A percentile compares a stretch with the other conserved stretches of the same genome.
Evolutionary conservation across 2,113 vertebrate genomes (phyloP).

Genomic region (Megaptera novaeangliae): DNA sequence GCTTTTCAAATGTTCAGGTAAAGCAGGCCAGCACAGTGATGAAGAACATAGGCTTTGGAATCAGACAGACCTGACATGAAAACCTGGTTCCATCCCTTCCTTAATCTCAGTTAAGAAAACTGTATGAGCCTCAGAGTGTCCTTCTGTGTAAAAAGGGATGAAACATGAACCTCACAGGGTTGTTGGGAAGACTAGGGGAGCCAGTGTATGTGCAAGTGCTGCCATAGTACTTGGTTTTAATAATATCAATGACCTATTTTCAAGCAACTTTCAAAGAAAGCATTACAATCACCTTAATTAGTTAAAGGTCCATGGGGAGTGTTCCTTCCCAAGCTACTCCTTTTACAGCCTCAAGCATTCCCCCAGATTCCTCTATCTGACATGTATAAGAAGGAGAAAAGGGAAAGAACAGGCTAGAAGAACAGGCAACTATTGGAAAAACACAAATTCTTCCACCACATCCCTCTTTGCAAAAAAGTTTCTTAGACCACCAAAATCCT

Average conservation of each 20-base stretch:
- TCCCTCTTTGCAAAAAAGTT: not conserved
- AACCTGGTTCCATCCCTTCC: not conserved
- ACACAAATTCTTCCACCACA: not conserved
- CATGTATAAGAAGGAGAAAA: not conserved
- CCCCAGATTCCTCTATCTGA: not conserved
- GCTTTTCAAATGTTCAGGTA: not conserved
- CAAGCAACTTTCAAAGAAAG: slow-evolving; percentile 5
- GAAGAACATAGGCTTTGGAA: not conserved
- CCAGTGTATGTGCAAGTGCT: not conserved
- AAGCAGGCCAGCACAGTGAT: not conserved
- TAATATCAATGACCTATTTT: not conserved
- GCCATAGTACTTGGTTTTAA: not conserved
- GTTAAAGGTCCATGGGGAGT: not conserved
- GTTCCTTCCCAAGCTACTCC: not conserved
- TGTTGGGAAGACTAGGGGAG: not conserved
- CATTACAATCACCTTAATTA: not conserved
- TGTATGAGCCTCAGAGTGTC: not conserved
- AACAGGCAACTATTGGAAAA: not conserved
- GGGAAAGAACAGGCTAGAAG: not conserved
- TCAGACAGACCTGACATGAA: not conserved
- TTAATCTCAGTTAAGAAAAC: not conserved
- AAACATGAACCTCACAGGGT: not conserved
- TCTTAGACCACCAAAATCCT: slow-evolving; percentile 5
- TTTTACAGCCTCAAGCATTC: not conserved
- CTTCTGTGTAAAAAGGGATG: not conserved